A percentile compares a stretch with the other conserved stretches of the same genome.
Evolutionary conservation across 2,113 vertebrate genomes (phyloP).

Genomic region (Hippoglossus stenolepis): DNA sequence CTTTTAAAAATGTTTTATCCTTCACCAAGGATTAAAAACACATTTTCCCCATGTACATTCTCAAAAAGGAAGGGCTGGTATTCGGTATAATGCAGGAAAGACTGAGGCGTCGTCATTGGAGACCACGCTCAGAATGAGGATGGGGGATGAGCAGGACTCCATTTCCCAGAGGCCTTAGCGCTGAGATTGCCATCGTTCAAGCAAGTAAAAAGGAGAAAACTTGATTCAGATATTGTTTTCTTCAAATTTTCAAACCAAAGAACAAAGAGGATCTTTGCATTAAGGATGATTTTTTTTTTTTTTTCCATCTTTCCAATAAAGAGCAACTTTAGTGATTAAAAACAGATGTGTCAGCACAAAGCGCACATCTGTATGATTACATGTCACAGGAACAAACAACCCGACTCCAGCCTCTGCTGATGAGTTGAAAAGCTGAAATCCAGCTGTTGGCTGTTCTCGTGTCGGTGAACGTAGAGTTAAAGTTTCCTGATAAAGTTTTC

Average conservation of each 20-base stretch:
- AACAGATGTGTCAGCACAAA: too few relatives aligned
- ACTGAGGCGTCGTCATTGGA: conserved; percentile 38
- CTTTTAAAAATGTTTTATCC: conserved; percentile 68
- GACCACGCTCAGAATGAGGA: conserved; percentile 23
- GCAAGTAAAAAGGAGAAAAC: not conserved
- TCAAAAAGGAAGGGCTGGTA: conserved; percentile 68
- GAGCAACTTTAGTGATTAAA: too few relatives aligned
- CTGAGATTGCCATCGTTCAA: not conserved
- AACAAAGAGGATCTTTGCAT: not conserved
- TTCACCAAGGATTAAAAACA: conserved; percentile 68
- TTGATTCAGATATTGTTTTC: not conserved
- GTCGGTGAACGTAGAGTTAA: too few relatives aligned
- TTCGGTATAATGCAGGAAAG: conserved; percentile 38
- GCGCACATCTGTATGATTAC: too few relatives aligned
- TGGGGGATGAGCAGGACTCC: conserved; percentile 17
- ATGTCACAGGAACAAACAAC: too few relatives aligned
- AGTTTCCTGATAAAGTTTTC: too few relatives aligned
- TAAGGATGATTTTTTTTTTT: too few relatives aligned
- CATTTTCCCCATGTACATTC: conserved; percentile 68
- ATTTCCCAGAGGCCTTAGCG: conserved; percentile 42
- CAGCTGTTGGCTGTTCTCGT: too few relatives aligned
- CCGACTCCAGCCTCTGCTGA: too few relatives aligned
- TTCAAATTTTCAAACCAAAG: not conserved
- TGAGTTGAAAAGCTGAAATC: too few relatives aligned
- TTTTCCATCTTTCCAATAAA: too few relatives aligned